These are phyloP conservation scores for Rhabditophanes sp. DNA, from an alignment of 2,888 invertebrate genomes.

Conservation along the genomic window DNA sequence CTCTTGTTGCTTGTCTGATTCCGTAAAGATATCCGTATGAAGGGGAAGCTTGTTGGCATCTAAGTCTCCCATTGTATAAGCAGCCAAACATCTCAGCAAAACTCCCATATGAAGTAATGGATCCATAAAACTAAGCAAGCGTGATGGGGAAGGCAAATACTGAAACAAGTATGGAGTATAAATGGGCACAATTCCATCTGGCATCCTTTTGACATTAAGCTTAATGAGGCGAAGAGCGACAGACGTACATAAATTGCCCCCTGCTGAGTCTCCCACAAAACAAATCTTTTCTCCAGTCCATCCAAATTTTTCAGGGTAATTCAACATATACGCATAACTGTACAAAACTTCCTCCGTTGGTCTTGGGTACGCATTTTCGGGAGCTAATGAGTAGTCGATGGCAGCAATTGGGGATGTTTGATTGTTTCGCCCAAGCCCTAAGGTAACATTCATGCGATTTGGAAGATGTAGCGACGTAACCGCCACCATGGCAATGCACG, in stretches of 20 bases:
- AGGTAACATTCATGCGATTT: slow-evolving; percentile 84
- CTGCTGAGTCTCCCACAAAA: slow-evolving; percentile 76
- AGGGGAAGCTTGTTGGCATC: slow-evolving; percentile 15
- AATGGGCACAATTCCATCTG: slow-evolving; percentile 67
- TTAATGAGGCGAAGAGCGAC: slow-evolving; percentile 63
- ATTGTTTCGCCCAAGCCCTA: slow-evolving; percentile 70
- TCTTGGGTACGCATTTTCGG: slow-evolving; percentile 81
- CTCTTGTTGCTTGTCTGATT: slow-evolving; percentile 5
- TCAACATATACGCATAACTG: slow-evolving; percentile 80
- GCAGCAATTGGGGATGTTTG: slow-evolving; percentile 77
- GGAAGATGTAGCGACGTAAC: slow-evolving; percentile 89
- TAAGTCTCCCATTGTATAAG: slow-evolving; percentile 16
- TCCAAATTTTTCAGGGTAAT: slow-evolving; percentile 56
- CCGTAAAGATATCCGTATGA: slow-evolving; percentile 9
- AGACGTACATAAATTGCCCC: slow-evolving; percentile 74
- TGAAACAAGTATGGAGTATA: slow-evolving; percentile 76
- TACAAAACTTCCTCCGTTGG: slow-evolving; percentile 83
- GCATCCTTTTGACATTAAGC: slow-evolving; percentile 57
- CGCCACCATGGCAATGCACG: slow-evolving; percentile 92
- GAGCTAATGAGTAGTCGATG: slow-evolving; percentile 85
- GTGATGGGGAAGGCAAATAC: slow-evolving; percentile 76
- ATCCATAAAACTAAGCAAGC: slow-evolving; percentile 78
- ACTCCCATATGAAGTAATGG: slow-evolving; percentile 77
- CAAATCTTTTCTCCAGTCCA: slow-evolving; percentile 49
- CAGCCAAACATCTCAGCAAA: slow-evolving; percentile 48